Evolutionary conservation across 2,113 vertebrate genomes (phyloP).

Genomic region (Sterna hirundo): DNA sequence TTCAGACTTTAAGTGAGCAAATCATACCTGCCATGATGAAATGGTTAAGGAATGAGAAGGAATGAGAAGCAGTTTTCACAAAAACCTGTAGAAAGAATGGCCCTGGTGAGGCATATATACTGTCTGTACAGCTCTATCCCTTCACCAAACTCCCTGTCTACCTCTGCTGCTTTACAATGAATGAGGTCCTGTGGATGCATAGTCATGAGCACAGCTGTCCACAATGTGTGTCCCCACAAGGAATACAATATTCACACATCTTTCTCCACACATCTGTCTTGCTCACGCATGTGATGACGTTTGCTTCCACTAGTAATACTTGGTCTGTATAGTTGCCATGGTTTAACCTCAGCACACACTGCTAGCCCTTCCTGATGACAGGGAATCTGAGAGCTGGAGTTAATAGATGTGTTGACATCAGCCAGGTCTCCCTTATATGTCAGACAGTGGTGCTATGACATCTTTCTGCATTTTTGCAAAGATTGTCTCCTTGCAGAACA

Average conservation of each 20-base stretch:
- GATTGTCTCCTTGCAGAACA: not conserved
- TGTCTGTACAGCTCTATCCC: not conserved
- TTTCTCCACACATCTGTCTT: not conserved
- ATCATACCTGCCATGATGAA: not conserved
- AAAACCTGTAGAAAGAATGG: not conserved
- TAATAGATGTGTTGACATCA: not conserved
- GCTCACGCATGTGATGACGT: not conserved
- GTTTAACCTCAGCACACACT: not conserved
- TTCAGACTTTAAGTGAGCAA: not conserved
- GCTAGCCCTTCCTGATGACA: not conserved
- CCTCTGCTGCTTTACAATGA: not conserved
- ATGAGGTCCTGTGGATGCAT: not conserved
- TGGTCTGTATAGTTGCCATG: not conserved
- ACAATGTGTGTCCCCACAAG: not conserved
- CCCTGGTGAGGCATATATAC: not conserved
- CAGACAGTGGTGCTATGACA: not conserved
- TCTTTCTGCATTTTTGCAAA: not conserved
- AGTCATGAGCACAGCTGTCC: not conserved
- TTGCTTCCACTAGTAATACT: not conserved
- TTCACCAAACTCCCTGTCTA: rapidly evolving
- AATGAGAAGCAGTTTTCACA: not conserved
- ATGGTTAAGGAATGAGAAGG: not conserved
- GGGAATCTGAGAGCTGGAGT: not conserved
- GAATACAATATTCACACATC: not conserved
- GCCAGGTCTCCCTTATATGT: not conserved